Base-by-base conservation (phyloP, 2,797 vertebrate species). In the Pangasius larnaudii region DNA sequence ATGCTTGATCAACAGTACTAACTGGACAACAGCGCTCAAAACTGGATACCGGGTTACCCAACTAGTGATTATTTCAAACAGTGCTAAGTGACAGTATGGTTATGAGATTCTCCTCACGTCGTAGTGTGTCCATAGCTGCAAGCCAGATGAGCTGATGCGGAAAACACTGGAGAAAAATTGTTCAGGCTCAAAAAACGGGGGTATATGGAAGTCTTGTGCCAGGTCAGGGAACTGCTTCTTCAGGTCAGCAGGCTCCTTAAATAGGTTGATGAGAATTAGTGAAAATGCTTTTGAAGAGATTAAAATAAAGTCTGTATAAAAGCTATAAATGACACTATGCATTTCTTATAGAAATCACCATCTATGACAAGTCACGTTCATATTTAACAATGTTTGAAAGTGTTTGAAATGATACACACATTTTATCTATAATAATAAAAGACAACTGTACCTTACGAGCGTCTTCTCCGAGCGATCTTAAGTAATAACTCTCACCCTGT, bases 61-160 rank as follows among this genome's bases (percentile, higher is more conserved):
- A 61, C 33, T 13, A 61, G 36, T n/a, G 0, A 61, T 42, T 42
- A 16, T 3, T 61, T 82, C 10, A 36, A 36, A 63, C 7, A 75
- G 5, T n/a, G 19, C 3, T 14, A 22, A 46, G 71, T 24, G 13
- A 11, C 2, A 24, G 22, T 27, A 46, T 19, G 61, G 1, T 51
- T 42, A 63, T 5, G 11, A 46, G 74, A 72, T 58, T 86, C 19
- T 86, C 56, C 97, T 93, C 94, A 99, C 98, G 92, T 99, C 98
- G 80, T 99, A 99, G 91, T 99, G 98, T 0, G 98, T 99, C 98
- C 98, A 99, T 65, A 99, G 93, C 93, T 99, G 98, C 85, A 99
- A 94, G 36, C 97, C 97, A 74, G 96, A 94, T 72, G 98, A 99
- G 93, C 98, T 99, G 95, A 99, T 98, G 27, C 98, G 97, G 92